These are phyloP conservation scores for Microctenopoma lineatum DNA, from an alignment of 2,797 vertebrate genomes.

Conservation along the genomic window DNA sequence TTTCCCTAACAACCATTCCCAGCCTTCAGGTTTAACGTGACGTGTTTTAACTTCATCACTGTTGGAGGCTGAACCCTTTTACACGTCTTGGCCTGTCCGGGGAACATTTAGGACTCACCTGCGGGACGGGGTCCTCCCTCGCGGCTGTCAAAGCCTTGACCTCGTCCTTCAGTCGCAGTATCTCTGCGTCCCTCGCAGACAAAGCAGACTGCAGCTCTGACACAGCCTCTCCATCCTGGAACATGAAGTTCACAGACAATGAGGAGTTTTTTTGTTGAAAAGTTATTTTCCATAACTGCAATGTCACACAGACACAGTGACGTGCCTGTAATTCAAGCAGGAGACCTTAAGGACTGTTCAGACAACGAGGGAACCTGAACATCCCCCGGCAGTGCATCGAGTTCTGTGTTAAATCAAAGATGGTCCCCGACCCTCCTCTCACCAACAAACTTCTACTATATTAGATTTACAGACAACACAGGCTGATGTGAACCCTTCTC, in stretches of 20 bases:
- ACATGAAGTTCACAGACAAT: constrained; percentile 19
- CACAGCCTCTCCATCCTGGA: constrained; percentile 24
- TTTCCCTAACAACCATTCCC: too few relatives aligned
- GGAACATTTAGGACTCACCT: constrained; percentile 50
- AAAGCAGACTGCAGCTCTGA: constrained; percentile 62
- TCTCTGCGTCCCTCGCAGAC: constrained; percentile 64
- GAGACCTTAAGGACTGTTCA: neutral
- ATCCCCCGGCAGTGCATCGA: neutral
- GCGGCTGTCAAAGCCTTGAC: constrained; percentile 24
- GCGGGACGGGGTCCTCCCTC: constrained; percentile 12
- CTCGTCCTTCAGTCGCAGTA: constrained; percentile 62
- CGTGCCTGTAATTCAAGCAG: neutral
- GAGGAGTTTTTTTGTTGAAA: neutral
- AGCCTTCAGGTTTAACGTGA: too few relatives aligned
- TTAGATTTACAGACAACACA: neutral
- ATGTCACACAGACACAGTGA: neutral
- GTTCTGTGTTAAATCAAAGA: neutral
- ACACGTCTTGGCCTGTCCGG: too few relatives aligned
- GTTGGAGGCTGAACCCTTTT: too few relatives aligned
- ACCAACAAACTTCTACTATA: neutral
- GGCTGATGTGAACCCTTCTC: too few relatives aligned
- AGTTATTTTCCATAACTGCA: neutral
- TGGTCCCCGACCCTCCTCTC: neutral
- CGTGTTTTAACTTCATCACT: too few relatives aligned
- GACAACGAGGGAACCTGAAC: neutral